Conservation (phyloP, 1,140 invertebrate genomes). For the Zaprionus nigranus region DNA sequence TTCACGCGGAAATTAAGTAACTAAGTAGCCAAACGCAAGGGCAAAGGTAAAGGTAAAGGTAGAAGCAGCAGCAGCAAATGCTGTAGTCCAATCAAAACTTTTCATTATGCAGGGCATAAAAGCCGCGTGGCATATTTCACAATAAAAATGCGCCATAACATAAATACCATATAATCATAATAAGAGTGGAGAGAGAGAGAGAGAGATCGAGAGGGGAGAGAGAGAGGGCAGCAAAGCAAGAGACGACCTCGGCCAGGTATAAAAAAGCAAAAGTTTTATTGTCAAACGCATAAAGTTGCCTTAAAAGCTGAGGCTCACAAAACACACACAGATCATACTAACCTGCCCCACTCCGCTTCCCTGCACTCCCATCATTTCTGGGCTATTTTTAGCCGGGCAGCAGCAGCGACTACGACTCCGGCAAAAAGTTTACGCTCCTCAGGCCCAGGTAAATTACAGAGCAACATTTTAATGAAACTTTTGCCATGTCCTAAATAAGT, state of each 20-base stretch:
- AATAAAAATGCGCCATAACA: constrained; percentile 67
- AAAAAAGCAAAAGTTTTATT: constrained; percentile 77
- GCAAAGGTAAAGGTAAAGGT: neutral
- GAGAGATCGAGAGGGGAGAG: neutral
- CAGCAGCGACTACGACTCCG: constrained; percentile 16
- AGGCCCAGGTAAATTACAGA: constrained; percentile 71
- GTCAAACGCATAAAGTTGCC: constrained; percentile 76
- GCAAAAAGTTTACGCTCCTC: constrained; percentile 41
- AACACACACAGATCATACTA: constrained; percentile 20
- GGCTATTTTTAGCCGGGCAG: constrained; percentile 44
- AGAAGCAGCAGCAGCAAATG: neutral
- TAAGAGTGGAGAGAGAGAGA: neutral
- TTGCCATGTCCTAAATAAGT: constrained; percentile 38
- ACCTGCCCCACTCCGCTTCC: neutral
- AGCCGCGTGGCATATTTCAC: constrained; percentile 54
- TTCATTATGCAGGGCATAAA: constrained; percentile 58
- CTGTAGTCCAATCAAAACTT: constrained; percentile 73
- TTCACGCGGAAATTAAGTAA: constrained; percentile 79
- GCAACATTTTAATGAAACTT: constrained; percentile 82
- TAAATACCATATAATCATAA: constrained; percentile 61
- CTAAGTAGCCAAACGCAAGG: constrained; percentile 65
- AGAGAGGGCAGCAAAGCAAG: neutral
- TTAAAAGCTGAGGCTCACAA: constrained; percentile 72
- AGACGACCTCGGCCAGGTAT: constrained; percentile 23
- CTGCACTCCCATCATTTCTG: neutral